Evolutionary conservation across 1,140 invertebrate genomes (phyloP).

Genomic region (Listronotus oregonensis): DNA sequence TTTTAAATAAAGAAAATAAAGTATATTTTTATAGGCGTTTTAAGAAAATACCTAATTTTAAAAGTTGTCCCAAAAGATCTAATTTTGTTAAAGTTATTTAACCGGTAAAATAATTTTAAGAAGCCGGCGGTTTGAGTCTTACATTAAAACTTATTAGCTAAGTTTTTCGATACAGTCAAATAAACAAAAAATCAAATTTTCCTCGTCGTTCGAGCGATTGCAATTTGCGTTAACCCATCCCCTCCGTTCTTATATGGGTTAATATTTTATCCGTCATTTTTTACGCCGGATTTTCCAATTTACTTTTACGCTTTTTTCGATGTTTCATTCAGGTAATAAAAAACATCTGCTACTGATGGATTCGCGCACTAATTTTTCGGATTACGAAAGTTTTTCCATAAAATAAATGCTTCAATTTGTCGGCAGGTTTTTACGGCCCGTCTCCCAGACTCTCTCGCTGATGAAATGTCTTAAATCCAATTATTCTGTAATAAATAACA

Average conservation of each 20-base stretch:
- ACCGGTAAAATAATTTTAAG: no score
- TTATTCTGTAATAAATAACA: slow-evolving; percentile 32
- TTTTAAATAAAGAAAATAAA: no score
- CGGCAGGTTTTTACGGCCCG: slow-evolving; percentile 28
- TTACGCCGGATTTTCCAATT: slow-evolving; percentile 32
- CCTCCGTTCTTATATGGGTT: not conserved
- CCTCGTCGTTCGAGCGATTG: not conserved
- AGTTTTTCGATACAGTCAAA: not conserved
- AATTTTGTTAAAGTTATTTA: no score
- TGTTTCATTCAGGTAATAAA: slow-evolving; percentile 35
- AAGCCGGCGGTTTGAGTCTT: no score
- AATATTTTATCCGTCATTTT: slow-evolving; percentile 33
- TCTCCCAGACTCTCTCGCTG: slow-evolving; percentile 16
- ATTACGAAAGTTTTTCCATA: slow-evolving; percentile 41
- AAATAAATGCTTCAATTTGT: slow-evolving; percentile 42
- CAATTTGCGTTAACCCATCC: not conserved
- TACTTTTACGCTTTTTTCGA: slow-evolving; percentile 34
- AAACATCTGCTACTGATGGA: slow-evolving; percentile 42
- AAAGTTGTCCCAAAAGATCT: no score
- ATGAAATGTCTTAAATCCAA: slow-evolving; percentile 32
- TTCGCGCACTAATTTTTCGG: slow-evolving; percentile 39
- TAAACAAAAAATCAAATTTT: slow-evolving; percentile 15
- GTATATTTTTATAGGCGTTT: no score
- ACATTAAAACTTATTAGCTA: no score
- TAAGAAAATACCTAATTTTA: no score